Evolutionary conservation across 2,113 vertebrate genomes (phyloP).

Genomic region (Daubentonia madagascariensis): DNA sequence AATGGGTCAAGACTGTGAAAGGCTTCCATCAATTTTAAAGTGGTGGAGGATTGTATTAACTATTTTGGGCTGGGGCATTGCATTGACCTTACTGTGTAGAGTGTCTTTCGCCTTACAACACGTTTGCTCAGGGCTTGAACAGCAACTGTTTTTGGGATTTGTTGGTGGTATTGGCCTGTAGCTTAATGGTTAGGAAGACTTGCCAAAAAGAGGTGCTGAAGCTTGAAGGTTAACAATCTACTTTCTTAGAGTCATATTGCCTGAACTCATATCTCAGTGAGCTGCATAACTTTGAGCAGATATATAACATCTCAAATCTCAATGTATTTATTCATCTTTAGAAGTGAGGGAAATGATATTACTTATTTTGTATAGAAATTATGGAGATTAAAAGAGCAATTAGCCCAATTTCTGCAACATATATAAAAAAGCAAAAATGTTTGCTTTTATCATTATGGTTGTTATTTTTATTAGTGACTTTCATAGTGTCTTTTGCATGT

Average conservation of each 20-base stretch:
- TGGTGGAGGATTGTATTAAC: background rate
- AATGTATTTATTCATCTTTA: background rate
- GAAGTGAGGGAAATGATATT: background rate
- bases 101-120: background rate
- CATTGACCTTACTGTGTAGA: background rate
- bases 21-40: background rate
- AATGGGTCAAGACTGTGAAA: background rate
- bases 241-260: background rate
- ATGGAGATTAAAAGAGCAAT: background rate
- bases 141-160: background rate
- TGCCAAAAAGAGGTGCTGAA: background rate
- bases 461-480: background rate
- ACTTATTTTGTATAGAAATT: background rate
- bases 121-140: background rate
- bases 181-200: background rate
- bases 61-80: fast-evolving
- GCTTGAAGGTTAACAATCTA: background rate
- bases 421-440: background rate
- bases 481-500: background rate
- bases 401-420: background rate
- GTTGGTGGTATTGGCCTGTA: background rate
- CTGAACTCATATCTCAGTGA: background rate
- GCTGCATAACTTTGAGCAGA: background rate
- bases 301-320: background rate
- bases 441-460: background rate